Evolutionary conservation across 2,797 vertebrate species (phyloP), one percentile per base, ranked within the genome.

Genomic region (Phaenicophaeus curvirostris): DNA sequence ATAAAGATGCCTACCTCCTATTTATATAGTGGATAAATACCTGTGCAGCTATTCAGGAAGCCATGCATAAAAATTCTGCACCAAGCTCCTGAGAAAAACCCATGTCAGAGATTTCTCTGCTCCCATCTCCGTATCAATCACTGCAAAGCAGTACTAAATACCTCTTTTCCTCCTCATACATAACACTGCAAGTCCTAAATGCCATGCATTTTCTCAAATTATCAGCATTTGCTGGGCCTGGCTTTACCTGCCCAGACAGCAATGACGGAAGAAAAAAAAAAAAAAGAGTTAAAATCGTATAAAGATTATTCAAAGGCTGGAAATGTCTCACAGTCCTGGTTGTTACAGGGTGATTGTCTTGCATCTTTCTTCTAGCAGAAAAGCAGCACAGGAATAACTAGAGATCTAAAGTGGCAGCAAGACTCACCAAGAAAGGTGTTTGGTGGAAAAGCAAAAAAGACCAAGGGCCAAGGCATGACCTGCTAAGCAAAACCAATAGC

Each of bases 61-160:
- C 53, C 71, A 79, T 1, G 76, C 88, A 87, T 55, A 83, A 80
- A 79, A 94, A 87, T 85, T 62, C 88, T 92, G 86, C 90, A 62
- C 59, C 76, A 87, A 63, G 48, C 53, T 79, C 55, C 71, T 7
- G n/a, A 88, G 53, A 41, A 85, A 85, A 96, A 55, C 7, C 53
- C 11, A 27, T 2, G 0, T 17, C 31, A 5, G 51, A 53, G 3
- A 17, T 14, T 66, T 24, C 33, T 74, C 51, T 41, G 51, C 59
- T 82, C 14, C 66, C 17, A 6, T 8, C 37, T 41, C 80, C 1
- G 1, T 9, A 50, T 37, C 69, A 76, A 53, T 21, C 54, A 15
- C 41, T 12, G 39, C 71, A 85, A 77, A 89, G 53, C 75, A 51
- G 28, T 10, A 33, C 25, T 25, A 50, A 82, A 67, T 8, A 31